Base-by-base conservation (phyloP, 2,888 invertebrate genomes). In the Entomobrya proxima region DNA sequence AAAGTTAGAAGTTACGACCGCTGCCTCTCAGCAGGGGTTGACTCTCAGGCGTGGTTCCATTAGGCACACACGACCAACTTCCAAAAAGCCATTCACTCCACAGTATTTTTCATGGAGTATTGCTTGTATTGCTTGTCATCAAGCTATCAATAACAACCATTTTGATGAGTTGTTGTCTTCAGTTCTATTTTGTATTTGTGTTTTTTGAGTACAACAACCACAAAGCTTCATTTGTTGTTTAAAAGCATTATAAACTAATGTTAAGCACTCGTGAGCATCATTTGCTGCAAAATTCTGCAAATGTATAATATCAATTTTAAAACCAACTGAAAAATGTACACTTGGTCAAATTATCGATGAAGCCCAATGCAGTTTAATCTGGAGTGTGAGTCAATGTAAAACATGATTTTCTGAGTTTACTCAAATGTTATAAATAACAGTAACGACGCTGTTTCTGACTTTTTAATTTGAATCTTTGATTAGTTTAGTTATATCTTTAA, bases 11-110 rank as follows among this genome's bases (percentile, higher is more conserved):
- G 82, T 81, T 80, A 44, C 81, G 83, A 85, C 80, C 86, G 80
- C 85, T 88, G 88, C 89, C 88, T 88, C 89, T 87, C 88, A 88
- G 88, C 88, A 81, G 88, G 89, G 87, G 87, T 85, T 88, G 88
- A 88, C 88, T 87, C 79, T 80, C 83, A 88, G 89, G 88, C 88
- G 88, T 88, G 88, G 88, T 79, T 88, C 86, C 86, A 88, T 89
- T 88, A 89, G 87, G 77, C 64, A 86, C 88, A 89, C 87, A 88
- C 86, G 85, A 88, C 85, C 86, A 82, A 79, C 87, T 85, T 84
- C 74, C 61, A 44, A 35, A 81, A 81, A 81, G n/a, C 30, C 72
- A 55, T 44, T 69, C 69, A 44, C 21, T 69, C 7, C 35, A 35
- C 69, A 24, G 44, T 15, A 24, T 40, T 69, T 40, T 44, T 21